Percentiles rank a stretch among this genome's conserved stretches.
Conservation (phyloP, 2,888 invertebrate genomes). For the Odontothrips loti region DNA sequence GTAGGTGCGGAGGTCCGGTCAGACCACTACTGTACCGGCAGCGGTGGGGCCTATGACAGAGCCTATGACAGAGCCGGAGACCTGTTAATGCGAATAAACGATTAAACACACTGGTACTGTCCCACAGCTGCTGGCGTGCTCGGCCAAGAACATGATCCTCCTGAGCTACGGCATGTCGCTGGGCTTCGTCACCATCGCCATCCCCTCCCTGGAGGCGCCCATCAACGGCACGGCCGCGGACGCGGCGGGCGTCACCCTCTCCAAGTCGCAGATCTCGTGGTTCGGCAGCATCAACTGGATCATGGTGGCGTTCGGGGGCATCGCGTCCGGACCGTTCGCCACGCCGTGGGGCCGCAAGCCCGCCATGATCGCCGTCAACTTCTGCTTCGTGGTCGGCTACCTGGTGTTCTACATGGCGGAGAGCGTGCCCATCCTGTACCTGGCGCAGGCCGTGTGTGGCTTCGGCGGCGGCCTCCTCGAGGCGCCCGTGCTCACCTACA, state of each 20-base stretch:
- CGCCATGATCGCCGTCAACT: slow-evolving; percentile 70
- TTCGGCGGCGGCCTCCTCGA: slow-evolving; percentile 73
- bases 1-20: not conserved
- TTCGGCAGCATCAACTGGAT: slow-evolving; percentile 76
- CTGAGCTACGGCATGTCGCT: slow-evolving; percentile 75
- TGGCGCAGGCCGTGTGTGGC: slow-evolving; percentile 67
- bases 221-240: slow-evolving; percentile 33
- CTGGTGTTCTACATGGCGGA: slow-evolving; percentile 64
- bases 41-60: not conserved
- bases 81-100: slow-evolving; percentile 30
- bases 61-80: slow-evolving; percentile 25
- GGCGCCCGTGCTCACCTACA: slow-evolving; percentile 78
- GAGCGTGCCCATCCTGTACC: slow-evolving; percentile 60
- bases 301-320: slow-evolving; percentile 73
- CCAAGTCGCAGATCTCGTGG: slow-evolving; percentile 66
- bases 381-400: slow-evolving; percentile 73
- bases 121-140: slow-evolving; percentile 67
- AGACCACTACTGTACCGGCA: not conserved
- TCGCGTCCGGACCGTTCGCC: slow-evolving; percentile 67
- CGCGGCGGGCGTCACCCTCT: slow-evolving; percentile 47
- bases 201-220: slow-evolving; percentile 61
- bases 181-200: slow-evolving; percentile 75
- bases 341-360: slow-evolving; percentile 66
- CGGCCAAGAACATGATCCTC: slow-evolving; percentile 72
- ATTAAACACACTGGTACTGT: not conserved